phyloP scores from a whole-genome alignment of 2,888 invertebrate species.

The Tenthredo scrophulariae region DNA sequence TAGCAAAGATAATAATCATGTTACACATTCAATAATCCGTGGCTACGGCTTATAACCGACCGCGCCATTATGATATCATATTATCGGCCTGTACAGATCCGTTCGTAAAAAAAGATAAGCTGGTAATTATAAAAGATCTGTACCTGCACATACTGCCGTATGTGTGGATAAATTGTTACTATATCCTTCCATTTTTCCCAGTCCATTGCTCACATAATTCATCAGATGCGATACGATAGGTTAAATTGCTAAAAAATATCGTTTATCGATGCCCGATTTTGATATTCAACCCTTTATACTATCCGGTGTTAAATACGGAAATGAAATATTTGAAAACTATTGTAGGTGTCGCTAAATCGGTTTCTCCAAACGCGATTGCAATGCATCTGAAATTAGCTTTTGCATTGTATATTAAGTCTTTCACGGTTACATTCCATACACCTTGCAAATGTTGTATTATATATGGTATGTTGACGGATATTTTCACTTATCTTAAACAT shows the following conservation, averaged over 20 bases:
- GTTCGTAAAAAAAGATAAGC: constrained; percentile 1
- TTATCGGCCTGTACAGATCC: constrained; percentile 8
- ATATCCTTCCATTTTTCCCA: background rate
- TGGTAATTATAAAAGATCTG: background rate
- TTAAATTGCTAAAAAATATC: background rate
- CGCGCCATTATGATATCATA: background rate
- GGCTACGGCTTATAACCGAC: background rate
- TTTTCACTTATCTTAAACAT: background rate
- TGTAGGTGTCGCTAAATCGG: background rate
- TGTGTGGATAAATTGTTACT: background rate
- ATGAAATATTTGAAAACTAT: background rate
- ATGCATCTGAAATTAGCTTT: background rate
- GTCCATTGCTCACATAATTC: background rate
- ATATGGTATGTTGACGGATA: background rate
- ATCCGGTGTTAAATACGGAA: background rate
- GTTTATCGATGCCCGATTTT: background rate
- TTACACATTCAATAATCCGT: constrained; percentile 1
- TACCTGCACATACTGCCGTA: background rate
- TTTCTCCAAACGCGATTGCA: background rate
- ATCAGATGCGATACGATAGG: background rate
- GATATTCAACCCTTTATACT: background rate
- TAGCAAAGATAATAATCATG: background rate
- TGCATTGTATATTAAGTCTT: background rate
- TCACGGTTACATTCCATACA: background rate
- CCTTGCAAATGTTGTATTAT: background rate